These are phyloP conservation scores for Jaculus jaculus DNA, from an alignment of 2,113 vertebrate genomes.

Conservation along the genomic window DNA sequence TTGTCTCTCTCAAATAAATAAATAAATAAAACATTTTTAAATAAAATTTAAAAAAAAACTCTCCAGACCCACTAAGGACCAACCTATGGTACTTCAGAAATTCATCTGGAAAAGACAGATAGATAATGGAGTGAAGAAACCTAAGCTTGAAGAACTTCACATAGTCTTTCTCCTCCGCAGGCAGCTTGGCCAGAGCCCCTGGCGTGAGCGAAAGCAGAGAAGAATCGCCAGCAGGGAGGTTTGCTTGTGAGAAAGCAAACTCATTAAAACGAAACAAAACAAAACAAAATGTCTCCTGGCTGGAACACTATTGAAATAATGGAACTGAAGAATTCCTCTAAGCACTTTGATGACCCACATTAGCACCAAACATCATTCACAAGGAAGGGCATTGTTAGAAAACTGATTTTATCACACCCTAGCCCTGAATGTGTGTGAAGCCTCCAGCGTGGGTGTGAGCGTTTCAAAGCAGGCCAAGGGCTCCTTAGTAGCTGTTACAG, in stretches of 20 bases:
- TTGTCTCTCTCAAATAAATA: too few relatives aligned
- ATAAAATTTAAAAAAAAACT: not conserved
- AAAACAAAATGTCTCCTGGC: not conserved
- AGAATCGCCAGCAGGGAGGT: not conserved
- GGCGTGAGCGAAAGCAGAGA: not conserved
- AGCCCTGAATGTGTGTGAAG: not conserved
- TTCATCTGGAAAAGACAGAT: not conserved
- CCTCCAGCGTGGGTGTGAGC: not conserved
- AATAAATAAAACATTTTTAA: too few relatives aligned
- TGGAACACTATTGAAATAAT: not conserved
- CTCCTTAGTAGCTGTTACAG: conserved; percentile 14
- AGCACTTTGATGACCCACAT: conserved; percentile 5
- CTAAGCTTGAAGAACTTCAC: not conserved
- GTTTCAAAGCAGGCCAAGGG: conserved; percentile 17
- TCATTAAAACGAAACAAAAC: not conserved
- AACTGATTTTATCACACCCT: conserved; percentile 42
- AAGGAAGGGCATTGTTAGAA: conserved; percentile 45
- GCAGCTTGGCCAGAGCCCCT: not conserved
- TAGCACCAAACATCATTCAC: conserved; percentile 28
- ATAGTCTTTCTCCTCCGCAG: not conserved
- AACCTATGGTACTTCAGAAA: not conserved
- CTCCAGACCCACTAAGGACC: not conserved
- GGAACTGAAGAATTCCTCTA: not conserved
- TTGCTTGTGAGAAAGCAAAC: not conserved
- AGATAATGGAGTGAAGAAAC: not conserved